Percentiles rank a stretch among this genome's conserved stretches.
phyloP scores from a whole-genome alignment of 2,113 vertebrate species.

The Sminthopsis crassicaudata region DNA sequence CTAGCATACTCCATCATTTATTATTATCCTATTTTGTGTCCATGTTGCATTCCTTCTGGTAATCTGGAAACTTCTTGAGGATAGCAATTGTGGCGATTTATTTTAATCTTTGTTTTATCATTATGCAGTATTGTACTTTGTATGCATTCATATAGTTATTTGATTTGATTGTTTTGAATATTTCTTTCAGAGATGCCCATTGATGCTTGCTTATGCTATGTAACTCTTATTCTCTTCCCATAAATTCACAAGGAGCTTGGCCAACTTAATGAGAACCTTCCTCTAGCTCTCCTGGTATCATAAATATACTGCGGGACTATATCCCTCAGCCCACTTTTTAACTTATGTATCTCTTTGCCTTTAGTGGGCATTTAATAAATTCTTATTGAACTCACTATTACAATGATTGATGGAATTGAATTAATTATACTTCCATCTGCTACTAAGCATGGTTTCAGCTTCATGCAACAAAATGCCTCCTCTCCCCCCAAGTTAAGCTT shows the following conservation, averaged over 20 bases:
- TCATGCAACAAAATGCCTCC: neutral
- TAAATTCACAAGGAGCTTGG: neutral
- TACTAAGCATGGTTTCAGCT: neutral
- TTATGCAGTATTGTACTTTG: neutral
- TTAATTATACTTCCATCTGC: neutral
- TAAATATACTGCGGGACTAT: neutral
- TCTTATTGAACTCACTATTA: neutral
- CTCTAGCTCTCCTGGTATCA: neutral
- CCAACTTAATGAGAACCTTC: neutral
- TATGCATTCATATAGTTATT: neutral
- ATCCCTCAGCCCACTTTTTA: neutral
- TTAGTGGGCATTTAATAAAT: neutral
- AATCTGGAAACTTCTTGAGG: neutral
- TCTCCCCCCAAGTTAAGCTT: neutral
- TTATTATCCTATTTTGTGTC: neutral
- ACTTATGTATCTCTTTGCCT: neutral
- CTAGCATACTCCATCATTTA: neutral
- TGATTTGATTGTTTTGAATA: neutral
- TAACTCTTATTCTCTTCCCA: neutral
- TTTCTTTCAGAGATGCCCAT: neutral
- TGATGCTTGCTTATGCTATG: neutral
- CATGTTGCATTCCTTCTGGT: neutral
- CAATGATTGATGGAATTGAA: too few relatives aligned
- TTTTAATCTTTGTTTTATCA: neutral
- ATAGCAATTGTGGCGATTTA: neutral